Conservation (phyloP, 2,888 invertebrate species). For the Aquatica leii region DNA sequence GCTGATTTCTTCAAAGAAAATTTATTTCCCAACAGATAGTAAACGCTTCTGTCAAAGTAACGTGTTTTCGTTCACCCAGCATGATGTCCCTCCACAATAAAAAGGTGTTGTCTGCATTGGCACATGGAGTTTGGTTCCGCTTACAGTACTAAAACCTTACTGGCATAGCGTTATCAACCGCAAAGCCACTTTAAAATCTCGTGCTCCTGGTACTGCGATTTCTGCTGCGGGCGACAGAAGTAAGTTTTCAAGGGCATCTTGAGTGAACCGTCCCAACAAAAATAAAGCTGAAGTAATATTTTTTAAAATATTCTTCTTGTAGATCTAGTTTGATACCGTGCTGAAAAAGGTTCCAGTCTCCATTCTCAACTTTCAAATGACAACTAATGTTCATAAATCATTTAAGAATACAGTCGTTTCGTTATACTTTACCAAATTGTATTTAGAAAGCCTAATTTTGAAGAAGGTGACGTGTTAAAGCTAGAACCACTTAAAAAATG, state of each 20-base stretch:
- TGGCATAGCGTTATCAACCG: too few species aligned
- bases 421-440: too few species aligned
- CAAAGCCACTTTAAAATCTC: too few species aligned
- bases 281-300: neutral
- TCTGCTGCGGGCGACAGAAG: constrained; percentile 1
- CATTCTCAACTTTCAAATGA: too few species aligned
- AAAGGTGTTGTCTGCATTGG: neutral
- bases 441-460: too few species aligned
- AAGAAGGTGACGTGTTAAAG: neutral
- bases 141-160: constrained; percentile 2
- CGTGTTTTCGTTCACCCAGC: neutral
- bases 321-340: too few species aligned
- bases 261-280: constrained; percentile 4
- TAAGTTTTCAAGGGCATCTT: too few species aligned
- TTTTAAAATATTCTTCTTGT: too few species aligned
- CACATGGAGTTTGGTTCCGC: neutral
- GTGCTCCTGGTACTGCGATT: constrained; percentile 11
- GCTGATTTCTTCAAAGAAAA: neutral
- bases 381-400: too few species aligned
- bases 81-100: neutral
- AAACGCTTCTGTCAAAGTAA: neutral
- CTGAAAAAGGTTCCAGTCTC: too few species aligned
- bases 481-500: constrained; percentile 5
- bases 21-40: neutral
- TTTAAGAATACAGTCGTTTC: too few species aligned